Evolutionary conservation across 2,797 vertebrate genomes (phyloP).

Genomic region (Anabacerthia variegaticeps): DNA sequence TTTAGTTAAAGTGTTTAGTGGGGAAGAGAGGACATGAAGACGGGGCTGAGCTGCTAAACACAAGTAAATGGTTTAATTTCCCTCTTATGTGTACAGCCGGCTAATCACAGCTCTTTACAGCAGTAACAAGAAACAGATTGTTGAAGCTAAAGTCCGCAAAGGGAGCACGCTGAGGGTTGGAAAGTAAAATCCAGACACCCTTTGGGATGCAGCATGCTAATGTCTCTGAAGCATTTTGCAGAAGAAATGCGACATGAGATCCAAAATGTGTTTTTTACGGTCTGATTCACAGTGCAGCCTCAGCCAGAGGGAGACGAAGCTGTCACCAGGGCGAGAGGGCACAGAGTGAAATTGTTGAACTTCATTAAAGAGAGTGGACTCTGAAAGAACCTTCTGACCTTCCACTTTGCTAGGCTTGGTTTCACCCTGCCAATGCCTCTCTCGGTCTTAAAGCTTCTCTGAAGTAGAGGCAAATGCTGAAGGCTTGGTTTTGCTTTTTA

Average conservation of each 20-base stretch:
- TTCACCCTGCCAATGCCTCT: background rate
- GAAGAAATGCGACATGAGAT: background rate
- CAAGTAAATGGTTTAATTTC: conserved; percentile 43
- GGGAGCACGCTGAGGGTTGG: conserved; percentile 1
- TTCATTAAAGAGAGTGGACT: background rate
- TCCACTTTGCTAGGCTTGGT: background rate
- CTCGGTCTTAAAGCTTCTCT: background rate
- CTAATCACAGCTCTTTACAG: conserved; percentile 62
- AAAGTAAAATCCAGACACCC: conserved; percentile 37
- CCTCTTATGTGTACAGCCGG: conserved; percentile 37
- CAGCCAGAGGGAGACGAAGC: background rate
- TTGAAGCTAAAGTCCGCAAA: conserved; percentile 22
- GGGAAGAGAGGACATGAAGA: conserved; percentile 38
- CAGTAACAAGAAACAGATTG: conserved; percentile 39
- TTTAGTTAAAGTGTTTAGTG: conserved; percentile 56
- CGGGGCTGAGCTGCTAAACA: conserved; percentile 33
- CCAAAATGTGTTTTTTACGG: conserved; percentile 1
- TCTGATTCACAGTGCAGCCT: background rate
- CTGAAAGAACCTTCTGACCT: background rate
- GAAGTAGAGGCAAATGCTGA: background rate
- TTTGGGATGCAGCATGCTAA: background rate
- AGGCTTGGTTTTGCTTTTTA: background rate
- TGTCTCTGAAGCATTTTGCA: conserved; percentile 15
- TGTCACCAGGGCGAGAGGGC: background rate
- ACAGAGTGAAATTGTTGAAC: conserved; percentile 10